These are phyloP conservation scores for Strix aluco DNA, from an alignment of 2,113 vertebrate species.

Conservation along the genomic window DNA sequence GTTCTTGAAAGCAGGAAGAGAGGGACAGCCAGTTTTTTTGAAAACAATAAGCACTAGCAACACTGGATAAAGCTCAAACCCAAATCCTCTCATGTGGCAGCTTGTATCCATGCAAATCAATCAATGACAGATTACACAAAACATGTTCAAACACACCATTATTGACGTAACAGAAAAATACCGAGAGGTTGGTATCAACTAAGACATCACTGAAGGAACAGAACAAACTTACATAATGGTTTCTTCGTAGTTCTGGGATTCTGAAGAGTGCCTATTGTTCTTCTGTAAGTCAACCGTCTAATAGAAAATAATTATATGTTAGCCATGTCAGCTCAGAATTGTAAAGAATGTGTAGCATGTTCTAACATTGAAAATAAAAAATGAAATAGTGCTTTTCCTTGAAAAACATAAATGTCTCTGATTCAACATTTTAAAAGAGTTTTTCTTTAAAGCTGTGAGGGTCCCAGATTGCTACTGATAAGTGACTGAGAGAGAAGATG, in stretches of 20 bases:
- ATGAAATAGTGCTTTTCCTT: not conserved
- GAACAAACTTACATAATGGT: conserved; percentile 80
- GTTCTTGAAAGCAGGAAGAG: not conserved
- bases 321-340: not conserved
- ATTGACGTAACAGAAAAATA: not conserved
- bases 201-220: not conserved
- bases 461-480: not conserved
- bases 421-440: not conserved
- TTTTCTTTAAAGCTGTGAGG: not conserved
- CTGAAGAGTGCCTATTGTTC: conserved; percentile 79
- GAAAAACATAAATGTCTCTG: not conserved
- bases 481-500: not conserved
- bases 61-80: not conserved
- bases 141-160: not conserved
- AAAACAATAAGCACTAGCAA: not conserved
- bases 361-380: not conserved
- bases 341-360: not conserved
- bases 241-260: conserved; percentile 75
- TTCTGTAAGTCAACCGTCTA: conserved; percentile 87
- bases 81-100: not conserved
- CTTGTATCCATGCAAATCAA: not conserved
- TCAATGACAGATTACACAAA: not conserved
- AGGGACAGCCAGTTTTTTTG: not conserved
- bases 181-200: not conserved
- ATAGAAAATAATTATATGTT: not conserved